phyloP scores from a whole-genome alignment of 2,888 invertebrate genomes.

The Andrena bicolor region DNA sequence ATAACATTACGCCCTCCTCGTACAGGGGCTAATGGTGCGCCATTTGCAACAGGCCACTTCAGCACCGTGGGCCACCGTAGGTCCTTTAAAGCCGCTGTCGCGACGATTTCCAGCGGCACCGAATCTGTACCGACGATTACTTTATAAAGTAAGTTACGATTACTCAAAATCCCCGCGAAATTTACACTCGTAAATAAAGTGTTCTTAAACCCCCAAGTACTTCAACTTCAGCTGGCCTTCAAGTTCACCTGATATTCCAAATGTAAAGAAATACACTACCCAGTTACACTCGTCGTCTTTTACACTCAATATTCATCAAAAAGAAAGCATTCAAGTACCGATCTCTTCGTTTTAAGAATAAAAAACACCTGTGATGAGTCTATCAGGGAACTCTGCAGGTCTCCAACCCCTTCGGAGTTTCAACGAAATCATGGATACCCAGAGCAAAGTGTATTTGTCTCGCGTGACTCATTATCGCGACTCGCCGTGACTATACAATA shows the following conservation, averaged over 20 bases:
- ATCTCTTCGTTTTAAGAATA: neutral
- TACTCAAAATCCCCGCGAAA: too few relatives aligned
- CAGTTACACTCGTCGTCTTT: too few relatives aligned
- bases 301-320: neutral
- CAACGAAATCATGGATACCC: slow-evolving; percentile 10
- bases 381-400: too few relatives aligned
- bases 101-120: slow-evolving; percentile 10
- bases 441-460: slow-evolving; percentile 6
- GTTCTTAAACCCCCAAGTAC: too few relatives aligned
- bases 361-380: too few relatives aligned
- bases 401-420: neutral
- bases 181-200: too few relatives aligned
- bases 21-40: slow-evolving; percentile 75
- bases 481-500: slow-evolving; percentile 5
- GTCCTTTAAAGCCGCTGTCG: slow-evolving; percentile 43
- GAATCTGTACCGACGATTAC: neutral
- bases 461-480: slow-evolving; percentile 36
- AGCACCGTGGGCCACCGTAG: slow-evolving; percentile 54
- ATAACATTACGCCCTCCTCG: slow-evolving; percentile 77
- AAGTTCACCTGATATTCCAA: too few relatives aligned
- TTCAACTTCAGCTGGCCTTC: too few relatives aligned
- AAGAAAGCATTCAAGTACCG: neutral
- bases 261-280: too few relatives aligned
- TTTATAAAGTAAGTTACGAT: too few relatives aligned
- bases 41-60: slow-evolving; percentile 73